Percentiles rank a stretch among this genome's conserved stretches.
Conservation (phyloP, 2,888 invertebrate genomes). For the Girardia tigrina region DNA sequence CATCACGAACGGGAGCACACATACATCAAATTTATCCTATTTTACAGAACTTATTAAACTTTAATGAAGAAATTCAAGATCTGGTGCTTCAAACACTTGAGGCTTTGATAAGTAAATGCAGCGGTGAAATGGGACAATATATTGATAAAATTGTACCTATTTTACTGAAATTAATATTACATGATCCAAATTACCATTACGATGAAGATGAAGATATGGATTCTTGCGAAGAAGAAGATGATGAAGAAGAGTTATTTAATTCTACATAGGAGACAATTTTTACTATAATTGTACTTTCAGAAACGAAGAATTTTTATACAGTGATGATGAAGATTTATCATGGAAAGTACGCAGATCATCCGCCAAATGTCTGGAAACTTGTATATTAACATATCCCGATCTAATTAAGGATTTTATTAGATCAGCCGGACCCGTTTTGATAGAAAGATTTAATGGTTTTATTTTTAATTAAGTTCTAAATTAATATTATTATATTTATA, state of each 20-base stretch:
- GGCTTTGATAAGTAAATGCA: constrained; percentile 85
- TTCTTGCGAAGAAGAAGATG: constrained; percentile 50
- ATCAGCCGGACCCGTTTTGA: constrained; percentile 74
- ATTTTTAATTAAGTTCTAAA: too few species aligned
- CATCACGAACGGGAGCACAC: background rate
- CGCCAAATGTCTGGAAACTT: constrained; percentile 88
- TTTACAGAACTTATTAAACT: constrained; percentile 16
- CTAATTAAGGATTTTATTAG: constrained; percentile 73
- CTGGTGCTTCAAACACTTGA: constrained; percentile 83
- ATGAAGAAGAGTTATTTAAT: constrained; percentile 56
- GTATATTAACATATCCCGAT: constrained; percentile 79
- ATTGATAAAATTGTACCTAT: constrained; percentile 32
- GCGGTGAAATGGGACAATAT: constrained; percentile 64
- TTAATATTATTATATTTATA: too few species aligned
- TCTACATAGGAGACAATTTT: background rate
- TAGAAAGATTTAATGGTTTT: constrained; percentile 82
- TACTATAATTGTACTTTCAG: constrained; percentile 38
- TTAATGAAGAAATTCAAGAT: constrained; percentile 73
- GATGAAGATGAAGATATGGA: constrained; percentile 59
- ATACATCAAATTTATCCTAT: background rate
- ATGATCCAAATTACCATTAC: constrained; percentile 98
- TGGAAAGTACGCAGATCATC: constrained; percentile 89
- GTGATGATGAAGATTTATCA: constrained; percentile 97
- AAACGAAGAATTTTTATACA: constrained; percentile 75
- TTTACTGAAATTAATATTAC: constrained; percentile 29